These are phyloP conservation scores for Hemibagrus guttatus DNA, from an alignment of 2,797 vertebrate species.

Conservation along the genomic window DNA sequence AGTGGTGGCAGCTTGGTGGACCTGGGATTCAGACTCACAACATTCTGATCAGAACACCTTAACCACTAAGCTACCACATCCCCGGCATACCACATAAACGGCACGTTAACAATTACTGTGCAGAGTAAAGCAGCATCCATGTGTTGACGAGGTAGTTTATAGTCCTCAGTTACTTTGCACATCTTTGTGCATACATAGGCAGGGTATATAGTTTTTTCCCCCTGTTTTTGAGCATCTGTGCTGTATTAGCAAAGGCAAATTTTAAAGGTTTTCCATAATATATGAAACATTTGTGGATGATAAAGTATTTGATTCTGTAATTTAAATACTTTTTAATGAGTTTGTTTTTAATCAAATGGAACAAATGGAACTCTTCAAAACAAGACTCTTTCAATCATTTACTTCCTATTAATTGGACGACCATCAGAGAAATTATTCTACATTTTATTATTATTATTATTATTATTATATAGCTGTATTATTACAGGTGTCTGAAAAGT, in stretches of 20 bases:
- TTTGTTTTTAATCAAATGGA: no score
- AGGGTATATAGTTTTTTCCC: neutral
- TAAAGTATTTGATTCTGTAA: neutral
- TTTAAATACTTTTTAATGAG: no score
- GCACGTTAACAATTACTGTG: neutral
- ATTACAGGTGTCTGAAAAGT: neutral
- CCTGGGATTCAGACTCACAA: no score
- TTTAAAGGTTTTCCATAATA: neutral
- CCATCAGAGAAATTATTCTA: neutral
- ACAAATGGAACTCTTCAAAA: no score
- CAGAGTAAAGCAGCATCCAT: neutral
- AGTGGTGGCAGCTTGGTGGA: no score
- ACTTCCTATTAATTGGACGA: no score
- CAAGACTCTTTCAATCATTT: neutral
- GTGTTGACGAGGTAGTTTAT: neutral
- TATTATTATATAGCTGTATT: no score
- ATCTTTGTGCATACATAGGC: neutral
- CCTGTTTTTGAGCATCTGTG: neutral
- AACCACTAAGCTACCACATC: no score
- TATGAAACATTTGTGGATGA: neutral
- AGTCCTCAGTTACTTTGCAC: neutral
- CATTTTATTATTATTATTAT: neutral
- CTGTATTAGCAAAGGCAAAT: neutral
- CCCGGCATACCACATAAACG: no score
- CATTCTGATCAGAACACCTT: no score